Percentiles rank a stretch among this genome's conserved stretches.
Conservation (phyloP, 1,140 invertebrate genomes). For the Ceratoteleas bidentatus region DNA sequence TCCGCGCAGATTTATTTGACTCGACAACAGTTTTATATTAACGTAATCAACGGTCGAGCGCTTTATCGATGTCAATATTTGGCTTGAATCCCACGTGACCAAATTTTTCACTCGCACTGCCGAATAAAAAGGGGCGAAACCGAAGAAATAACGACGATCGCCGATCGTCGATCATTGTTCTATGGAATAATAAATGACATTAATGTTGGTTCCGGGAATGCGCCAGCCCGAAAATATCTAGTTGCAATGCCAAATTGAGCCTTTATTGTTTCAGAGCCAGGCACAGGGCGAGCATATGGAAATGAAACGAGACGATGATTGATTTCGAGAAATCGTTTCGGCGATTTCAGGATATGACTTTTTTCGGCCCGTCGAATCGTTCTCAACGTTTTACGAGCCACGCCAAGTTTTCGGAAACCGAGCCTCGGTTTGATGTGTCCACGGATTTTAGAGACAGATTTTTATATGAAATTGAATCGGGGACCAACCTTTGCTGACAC, state of each 20-base stretch:
- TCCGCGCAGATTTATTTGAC: constrained; percentile 35
- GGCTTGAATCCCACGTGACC: constrained; percentile 18
- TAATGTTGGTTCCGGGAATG: constrained; percentile 53
- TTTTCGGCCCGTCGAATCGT: constrained; percentile 54
- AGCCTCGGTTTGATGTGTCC: constrained; percentile 1
- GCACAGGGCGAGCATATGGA: constrained; percentile 33
- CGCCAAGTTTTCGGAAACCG: constrained; percentile 53
- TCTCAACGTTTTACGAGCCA: constrained; percentile 60
- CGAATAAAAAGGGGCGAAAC: too few relatives aligned
- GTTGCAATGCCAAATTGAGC: constrained; percentile 60
- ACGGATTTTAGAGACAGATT: neutral
- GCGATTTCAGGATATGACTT: constrained; percentile 62
- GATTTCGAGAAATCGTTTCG: constrained; percentile 68
- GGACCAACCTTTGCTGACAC: too few relatives aligned
- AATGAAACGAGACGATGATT: constrained; percentile 61
- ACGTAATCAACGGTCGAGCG: constrained; percentile 16
- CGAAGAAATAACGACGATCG: constrained; percentile 2
- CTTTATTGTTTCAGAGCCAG: constrained; percentile 54
- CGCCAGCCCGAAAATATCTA: constrained; percentile 40
- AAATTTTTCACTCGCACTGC: too few relatives aligned
- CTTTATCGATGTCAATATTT: constrained; percentile 51
- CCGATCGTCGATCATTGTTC: constrained; percentile 47
- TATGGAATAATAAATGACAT: constrained; percentile 51
- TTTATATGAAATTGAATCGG: too few relatives aligned
- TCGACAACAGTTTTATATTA: constrained; percentile 38